Conservation (phyloP, 2,113 vertebrate species). For the Callorhinus ursinus region DNA sequence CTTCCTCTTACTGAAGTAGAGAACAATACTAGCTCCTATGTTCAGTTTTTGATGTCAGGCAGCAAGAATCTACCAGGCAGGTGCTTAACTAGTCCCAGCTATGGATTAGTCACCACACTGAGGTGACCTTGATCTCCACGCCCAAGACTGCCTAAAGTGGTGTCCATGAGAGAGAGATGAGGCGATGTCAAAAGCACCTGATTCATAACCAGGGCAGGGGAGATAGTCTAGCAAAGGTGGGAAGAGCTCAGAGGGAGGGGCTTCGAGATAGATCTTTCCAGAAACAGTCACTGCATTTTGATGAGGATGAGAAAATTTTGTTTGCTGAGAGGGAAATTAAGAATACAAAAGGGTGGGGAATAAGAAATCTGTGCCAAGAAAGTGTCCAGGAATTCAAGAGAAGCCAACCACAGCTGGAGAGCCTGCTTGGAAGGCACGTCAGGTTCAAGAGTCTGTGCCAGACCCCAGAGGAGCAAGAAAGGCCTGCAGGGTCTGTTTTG, state of each 20-base stretch:
- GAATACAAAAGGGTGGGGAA: neutral
- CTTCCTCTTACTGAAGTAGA: neutral
- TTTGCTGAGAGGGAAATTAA: neutral
- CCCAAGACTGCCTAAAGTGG: neutral
- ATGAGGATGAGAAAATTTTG: constrained; percentile 22
- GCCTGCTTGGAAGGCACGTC: neutral
- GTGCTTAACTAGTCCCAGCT: neutral
- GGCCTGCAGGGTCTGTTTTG: neutral
- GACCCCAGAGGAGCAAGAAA: neutral
- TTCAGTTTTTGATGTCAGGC: neutral
- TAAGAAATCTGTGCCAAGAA: neutral
- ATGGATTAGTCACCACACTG: neutral
- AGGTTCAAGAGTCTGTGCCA: too few relatives aligned
- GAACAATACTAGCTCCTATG: neutral
- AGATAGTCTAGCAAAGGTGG: neutral
- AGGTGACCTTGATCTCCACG: neutral
- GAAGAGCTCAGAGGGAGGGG: neutral
- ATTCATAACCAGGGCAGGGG: neutral
- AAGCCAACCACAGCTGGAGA: neutral
- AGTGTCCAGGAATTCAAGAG: neutral
- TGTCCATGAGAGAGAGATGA: neutral
- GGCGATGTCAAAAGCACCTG: rapidly evolving
- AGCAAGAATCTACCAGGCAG: neutral
- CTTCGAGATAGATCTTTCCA: neutral
- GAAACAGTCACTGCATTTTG: neutral